Evolutionary conservation across 1,140 invertebrate species (phyloP).

Genomic region (Leptinotarsa lineolata): DNA sequence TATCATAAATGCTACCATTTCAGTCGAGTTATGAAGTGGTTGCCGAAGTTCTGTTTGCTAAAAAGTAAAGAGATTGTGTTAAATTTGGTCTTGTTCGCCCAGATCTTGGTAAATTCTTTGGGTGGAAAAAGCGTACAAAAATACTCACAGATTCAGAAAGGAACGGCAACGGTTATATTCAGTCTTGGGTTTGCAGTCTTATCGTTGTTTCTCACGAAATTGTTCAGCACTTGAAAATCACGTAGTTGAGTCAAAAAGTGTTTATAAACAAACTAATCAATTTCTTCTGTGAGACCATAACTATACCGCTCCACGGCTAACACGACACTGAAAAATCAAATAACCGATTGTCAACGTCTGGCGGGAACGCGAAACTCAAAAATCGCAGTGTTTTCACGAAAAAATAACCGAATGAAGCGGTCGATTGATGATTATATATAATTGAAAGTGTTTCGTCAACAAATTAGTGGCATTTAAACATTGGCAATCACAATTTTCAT

Average conservation of each 20-base stretch:
- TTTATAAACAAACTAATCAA: conserved; percentile 25
- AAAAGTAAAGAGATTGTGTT: too few species aligned
- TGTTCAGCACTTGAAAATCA: conserved; percentile 21
- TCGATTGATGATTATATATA: too few species aligned
- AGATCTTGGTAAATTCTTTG: background rate
- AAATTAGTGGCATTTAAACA: too few species aligned
- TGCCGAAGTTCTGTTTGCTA: too few species aligned
- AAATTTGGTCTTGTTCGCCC: too few species aligned
- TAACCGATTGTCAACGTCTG: background rate
- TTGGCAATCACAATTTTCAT: too few species aligned
- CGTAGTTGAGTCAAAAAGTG: conserved; percentile 24
- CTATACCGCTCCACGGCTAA: background rate
- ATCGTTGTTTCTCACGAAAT: conserved; percentile 18
- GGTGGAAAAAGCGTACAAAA: background rate
- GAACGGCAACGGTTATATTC: conserved; percentile 4
- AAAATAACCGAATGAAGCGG: too few species aligned
- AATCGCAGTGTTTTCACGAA: too few species aligned
- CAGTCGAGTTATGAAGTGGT: too few species aligned
- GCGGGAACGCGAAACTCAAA: background rate
- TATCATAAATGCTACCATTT: too few species aligned
- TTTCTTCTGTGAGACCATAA: conserved; percentile 23
- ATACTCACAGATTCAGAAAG: background rate
- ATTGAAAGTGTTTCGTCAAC: too few species aligned
- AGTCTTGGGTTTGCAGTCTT: conserved; percentile 27
- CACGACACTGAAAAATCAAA: background rate